These are phyloP conservation scores for Chaetoderma sp. DNA, from an alignment of 2,888 invertebrate species.

Conservation along the genomic window DNA sequence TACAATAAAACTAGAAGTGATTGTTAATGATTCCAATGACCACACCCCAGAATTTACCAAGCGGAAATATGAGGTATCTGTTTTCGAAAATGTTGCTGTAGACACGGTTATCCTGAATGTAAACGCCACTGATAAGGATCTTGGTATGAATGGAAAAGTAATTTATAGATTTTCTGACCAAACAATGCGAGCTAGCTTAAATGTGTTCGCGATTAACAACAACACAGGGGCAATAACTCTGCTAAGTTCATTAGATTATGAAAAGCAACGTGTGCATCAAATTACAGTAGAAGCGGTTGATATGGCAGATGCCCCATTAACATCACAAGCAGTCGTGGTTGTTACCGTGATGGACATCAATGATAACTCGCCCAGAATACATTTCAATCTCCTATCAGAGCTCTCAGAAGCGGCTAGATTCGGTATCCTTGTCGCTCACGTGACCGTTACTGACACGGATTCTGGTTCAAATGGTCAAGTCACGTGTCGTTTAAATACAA, in stretches of 20 bases:
- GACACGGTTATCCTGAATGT: slow-evolving; percentile 71
- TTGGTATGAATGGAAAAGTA: slow-evolving; percentile 79
- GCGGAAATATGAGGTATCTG: slow-evolving; percentile 45
- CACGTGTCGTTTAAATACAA: slow-evolving; percentile 7
- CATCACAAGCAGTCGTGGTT: background rate
- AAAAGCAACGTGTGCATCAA: background rate
- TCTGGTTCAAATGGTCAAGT: no score
- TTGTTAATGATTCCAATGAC: slow-evolving; percentile 55
- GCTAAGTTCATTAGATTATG: background rate
- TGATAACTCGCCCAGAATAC: background rate
- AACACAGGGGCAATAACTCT: background rate
- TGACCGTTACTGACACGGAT: background rate
- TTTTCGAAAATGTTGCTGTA: slow-evolving; percentile 45
- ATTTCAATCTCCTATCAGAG: background rate
- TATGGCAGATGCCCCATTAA: background rate
- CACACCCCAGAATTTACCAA: slow-evolving; percentile 50
- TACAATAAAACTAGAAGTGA: slow-evolving; percentile 48
- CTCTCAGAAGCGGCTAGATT: background rate
- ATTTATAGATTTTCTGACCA: slow-evolving; percentile 66
- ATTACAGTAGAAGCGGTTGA: background rate
- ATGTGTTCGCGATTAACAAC: background rate
- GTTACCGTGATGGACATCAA: background rate
- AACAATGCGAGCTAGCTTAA: slow-evolving; percentile 12
- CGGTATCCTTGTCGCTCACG: background rate
- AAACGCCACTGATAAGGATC: slow-evolving; percentile 85